Evolutionary conservation across 2,113 vertebrate genomes (phyloP), one percentile per base, ranked within the genome.

Genomic region (Rattus rattus): DNA sequence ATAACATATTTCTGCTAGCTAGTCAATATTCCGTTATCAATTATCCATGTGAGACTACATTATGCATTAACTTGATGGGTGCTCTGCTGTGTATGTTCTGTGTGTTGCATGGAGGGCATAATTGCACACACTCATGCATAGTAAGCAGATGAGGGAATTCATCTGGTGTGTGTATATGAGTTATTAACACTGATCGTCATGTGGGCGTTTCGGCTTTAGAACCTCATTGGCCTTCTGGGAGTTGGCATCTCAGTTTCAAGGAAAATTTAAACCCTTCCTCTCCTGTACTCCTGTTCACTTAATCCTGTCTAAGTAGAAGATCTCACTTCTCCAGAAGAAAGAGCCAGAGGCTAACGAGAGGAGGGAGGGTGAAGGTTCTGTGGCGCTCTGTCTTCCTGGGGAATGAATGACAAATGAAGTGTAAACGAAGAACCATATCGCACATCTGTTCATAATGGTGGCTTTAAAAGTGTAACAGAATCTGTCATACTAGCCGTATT

Each of bases 11-110:
- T 94, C 88, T 95, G 67, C 80, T 92, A 88, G 47, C 96, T 95
- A 95, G 96, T 97, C 97, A 97, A 96, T 96, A 95, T 92, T 96
- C 49, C 67, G 90, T 94, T 97, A 95, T 97, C 95, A 97, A 87
- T 96, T 97, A 95, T 73, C 95, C 94, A 91, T 92, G 81, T 54
- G 69, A 84, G 84, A 94, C 77, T 95, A 94, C 94, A 88, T 96
- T 96, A 85, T 84, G 70, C 92, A 95, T 97, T 97, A 95, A 96
- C 96, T 88, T 96, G 70, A 84, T 72, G 75, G n/a, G 22, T 63
- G 36, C 30, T 84, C 47, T 49, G 52, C 30, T 19, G 22, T 54
- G 20, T 80, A 84, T 80, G 52, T 81, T 52, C 70, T 93, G 20
- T 95, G 47, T 97, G 90, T 69, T 96, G 70, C 72, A 75, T 33